These are phyloP conservation scores for Erinaceus europaeus DNA, from an alignment of 2,113 vertebrate genomes.

Conservation along the genomic window DNA sequence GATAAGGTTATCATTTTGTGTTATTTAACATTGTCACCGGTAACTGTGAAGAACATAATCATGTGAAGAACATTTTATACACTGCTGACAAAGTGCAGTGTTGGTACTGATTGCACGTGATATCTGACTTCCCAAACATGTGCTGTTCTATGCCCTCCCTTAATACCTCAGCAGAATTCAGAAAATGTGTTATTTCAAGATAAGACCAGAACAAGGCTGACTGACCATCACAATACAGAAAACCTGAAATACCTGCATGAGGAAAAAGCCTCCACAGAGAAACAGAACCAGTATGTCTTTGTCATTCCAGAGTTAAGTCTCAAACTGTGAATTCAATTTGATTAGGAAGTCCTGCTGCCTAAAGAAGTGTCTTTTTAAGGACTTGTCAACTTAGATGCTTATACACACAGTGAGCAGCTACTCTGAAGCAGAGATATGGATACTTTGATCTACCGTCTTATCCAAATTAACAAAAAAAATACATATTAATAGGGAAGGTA, in stretches of 20 bases:
- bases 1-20: not conserved
- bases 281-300: not conserved
- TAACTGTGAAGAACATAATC: conserved; percentile 11
- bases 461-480: not conserved
- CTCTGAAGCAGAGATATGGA: not conserved
- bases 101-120: not conserved
- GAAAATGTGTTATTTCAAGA: not conserved
- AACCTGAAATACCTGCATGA: not conserved
- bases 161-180: not conserved
- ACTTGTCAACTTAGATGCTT: not conserved
- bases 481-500: not conserved
- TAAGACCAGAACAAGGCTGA: not conserved
- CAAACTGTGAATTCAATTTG: conserved; percentile 9
- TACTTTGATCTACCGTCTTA: not conserved
- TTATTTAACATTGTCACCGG: not conserved
- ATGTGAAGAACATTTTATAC: not conserved
- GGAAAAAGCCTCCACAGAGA: not conserved
- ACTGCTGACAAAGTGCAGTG: not conserved
- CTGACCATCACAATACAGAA: not conserved
- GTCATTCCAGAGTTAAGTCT: not conserved
- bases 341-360: not conserved
- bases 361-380: not conserved
- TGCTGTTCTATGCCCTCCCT: not conserved
- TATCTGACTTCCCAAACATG: not conserved
- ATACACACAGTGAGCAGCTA: not conserved